Conservation (phyloP, 2,888 invertebrate species). For the Aphelenchoides bicaudatus region DNA sequence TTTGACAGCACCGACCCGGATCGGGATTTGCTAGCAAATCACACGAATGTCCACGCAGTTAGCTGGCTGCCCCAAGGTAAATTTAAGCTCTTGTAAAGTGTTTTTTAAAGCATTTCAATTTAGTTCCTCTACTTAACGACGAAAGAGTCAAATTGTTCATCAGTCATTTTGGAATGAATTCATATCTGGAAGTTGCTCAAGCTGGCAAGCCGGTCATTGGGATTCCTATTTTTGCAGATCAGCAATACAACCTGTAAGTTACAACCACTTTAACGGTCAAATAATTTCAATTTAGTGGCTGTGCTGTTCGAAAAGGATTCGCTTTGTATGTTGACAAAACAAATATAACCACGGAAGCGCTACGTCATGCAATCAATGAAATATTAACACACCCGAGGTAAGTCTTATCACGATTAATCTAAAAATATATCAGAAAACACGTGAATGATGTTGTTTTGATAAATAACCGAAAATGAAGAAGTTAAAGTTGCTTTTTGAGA, state of each 20-base stretch:
- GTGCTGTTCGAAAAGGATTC: slow-evolving; percentile 17
- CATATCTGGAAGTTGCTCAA: slow-evolving; percentile 9
- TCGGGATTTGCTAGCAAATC: background rate
- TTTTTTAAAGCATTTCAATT: no score
- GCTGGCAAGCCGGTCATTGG: slow-evolving; percentile 28
- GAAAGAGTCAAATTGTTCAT: background rate
- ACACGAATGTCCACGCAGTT: background rate
- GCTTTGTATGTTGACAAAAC: slow-evolving; percentile 20
- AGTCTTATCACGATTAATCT: background rate
- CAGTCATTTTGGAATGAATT: slow-evolving; percentile 9
- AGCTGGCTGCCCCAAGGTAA: background rate
- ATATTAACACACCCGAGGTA: slow-evolving; percentile 21
- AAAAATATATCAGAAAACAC: no score
- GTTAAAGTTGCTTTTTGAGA: no score
- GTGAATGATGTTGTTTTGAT: no score
- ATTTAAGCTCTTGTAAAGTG: no score
- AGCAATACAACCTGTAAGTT: background rate
- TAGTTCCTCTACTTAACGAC: slow-evolving; percentile 2
- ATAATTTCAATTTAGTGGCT: no score
- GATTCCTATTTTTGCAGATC: slow-evolving; percentile 32
- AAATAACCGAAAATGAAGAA: no score
- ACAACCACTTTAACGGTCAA: no score
- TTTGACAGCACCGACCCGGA: slow-evolving; percentile 5
- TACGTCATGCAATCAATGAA: slow-evolving; percentile 19
- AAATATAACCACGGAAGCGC: slow-evolving; percentile 22